These are phyloP conservation scores for Epinephelus malabaricus DNA, from an alignment of 2,797 vertebrate species.

Conservation along the genomic window DNA sequence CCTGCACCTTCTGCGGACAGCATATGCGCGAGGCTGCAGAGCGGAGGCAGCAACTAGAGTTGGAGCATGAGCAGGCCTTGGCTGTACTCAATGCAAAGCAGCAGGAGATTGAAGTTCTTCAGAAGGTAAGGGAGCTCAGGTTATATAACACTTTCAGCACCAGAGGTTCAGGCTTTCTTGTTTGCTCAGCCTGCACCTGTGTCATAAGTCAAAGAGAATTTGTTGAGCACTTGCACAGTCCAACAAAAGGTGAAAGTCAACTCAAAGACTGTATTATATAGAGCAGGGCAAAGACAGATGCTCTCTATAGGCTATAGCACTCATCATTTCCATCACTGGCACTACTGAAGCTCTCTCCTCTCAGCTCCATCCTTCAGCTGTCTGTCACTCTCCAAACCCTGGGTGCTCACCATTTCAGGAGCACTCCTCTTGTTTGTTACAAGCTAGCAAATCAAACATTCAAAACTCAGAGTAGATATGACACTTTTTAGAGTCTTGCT, in stretches of 20 bases:
- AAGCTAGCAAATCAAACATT: constrained; percentile 56
- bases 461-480: constrained; percentile 62
- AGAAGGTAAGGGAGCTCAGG: constrained; percentile 89
- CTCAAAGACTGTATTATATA: constrained; percentile 39
- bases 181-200: constrained; percentile 27
- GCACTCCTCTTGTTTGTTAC: constrained; percentile 60
- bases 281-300: background rate
- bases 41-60: constrained; percentile 98
- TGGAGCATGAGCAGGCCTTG: constrained; percentile 99
- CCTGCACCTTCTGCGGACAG: constrained; percentile 82
- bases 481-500: constrained; percentile 66
- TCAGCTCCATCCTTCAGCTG: constrained; percentile 50
- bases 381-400: constrained; percentile 42
- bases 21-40: constrained; percentile 99
- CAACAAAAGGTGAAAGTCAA: constrained; percentile 47
- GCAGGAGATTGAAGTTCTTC: constrained; percentile 98
- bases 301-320: constrained; percentile 1
- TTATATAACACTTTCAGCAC: constrained; percentile 33
- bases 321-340: constrained; percentile 34
- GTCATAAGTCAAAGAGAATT: constrained; percentile 61
- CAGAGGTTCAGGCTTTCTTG: constrained; percentile 33
- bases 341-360: constrained; percentile 33
- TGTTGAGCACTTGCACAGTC: constrained; percentile 11
- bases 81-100: constrained; percentile 98
- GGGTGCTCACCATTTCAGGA: constrained; percentile 53